A percentile compares a stretch with the other conserved stretches of the same genome.
Evolutionary conservation across 2,888 invertebrate species (phyloP).

Genomic region (Morpho deidamia): DNA sequence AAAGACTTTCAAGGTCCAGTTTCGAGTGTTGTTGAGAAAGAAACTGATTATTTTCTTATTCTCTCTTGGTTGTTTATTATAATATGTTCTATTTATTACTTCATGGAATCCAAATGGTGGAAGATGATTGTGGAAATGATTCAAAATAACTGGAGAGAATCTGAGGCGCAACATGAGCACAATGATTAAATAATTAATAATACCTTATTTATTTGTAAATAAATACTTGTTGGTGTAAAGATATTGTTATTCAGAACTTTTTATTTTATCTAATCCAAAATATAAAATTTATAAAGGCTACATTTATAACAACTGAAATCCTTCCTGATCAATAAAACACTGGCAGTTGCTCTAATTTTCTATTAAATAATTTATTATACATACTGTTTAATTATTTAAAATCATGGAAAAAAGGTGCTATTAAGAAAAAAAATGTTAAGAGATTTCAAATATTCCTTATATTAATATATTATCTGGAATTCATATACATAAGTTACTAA

Average conservation of each 20-base stretch:
- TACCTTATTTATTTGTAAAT: conserved; percentile 21
- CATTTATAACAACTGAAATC: too few species aligned
- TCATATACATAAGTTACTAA: too few species aligned
- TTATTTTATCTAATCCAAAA: not conserved
- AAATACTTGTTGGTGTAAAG: conserved; percentile 15
- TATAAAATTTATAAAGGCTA: too few species aligned
- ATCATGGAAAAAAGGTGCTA: too few species aligned
- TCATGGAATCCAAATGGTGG: conserved; percentile 87
- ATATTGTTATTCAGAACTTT: not conserved
- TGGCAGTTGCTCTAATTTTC: too few species aligned
- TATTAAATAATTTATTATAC: too few species aligned
- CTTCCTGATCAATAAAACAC: too few species aligned
- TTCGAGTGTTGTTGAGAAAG: conserved; percentile 84
- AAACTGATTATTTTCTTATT: conserved; percentile 88
- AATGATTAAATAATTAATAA: conserved; percentile 70
- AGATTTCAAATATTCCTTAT: too few species aligned
- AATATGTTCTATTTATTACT: conserved; percentile 84
- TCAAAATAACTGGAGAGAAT: conserved; percentile 92
- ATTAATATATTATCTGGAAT: too few species aligned
- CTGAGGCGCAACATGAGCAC: conserved; percentile 89
- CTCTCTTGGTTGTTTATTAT: conserved; percentile 92
- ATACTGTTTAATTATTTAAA: too few species aligned
- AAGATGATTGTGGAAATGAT: conserved; percentile 89
- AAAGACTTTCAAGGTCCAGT: conserved; percentile 90
- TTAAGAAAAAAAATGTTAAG: too few species aligned